Evolutionary conservation across 2,113 vertebrate species (phyloP), one percentile per base, ranked within the genome.

Genomic region (Ifrita kowaldi): DNA sequence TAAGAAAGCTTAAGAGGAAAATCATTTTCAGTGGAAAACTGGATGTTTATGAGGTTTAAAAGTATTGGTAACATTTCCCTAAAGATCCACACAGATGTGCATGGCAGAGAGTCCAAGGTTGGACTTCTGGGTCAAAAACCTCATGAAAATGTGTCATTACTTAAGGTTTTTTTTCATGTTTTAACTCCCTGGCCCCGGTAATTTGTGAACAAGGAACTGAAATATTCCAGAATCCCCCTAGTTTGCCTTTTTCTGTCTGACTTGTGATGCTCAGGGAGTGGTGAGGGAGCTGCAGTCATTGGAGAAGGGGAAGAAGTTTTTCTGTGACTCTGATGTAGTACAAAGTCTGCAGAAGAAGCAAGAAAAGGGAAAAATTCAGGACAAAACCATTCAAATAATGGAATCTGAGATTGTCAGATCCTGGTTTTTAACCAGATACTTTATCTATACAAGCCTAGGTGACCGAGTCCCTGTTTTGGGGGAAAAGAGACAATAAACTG

Each of bases 141-240:
- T 15, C 55, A 9, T 7, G 67, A 9, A 69, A 62, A 59, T 0
- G 0, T 59, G 52, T 56, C n/a, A 27, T 24, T 47, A 10, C 4
- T 60, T 65, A 21, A 39, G 23, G 2, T 8, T 50, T 33, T 33
- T 44, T 23, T 24, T 63, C 9, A 4, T 16, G 15, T 77, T 85
- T 69, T 74, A 33, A 16, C 67, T 76, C 62, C 23, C 15, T 46
- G 11, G 21, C 21, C 35, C 17, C 0, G 2, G 27, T 47, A 22
- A 57, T 41, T 60, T 52, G 16, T 24, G 16, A 63, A 42, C 44
- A 57, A 63, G 9, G 32, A 75, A 64, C 67, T 81, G 65, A 64
- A 82, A n/a, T 44, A 41, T 21, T 82, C 59, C 44, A 33, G 30
- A 64, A 13, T 57, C 8, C 6, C 3, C 19, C 39, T 26, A 11